A percentile compares a stretch with the other conserved stretches of the same genome.
phyloP scores from a whole-genome alignment of 2,113 vertebrate species.

The Azemiops feae region DNA sequence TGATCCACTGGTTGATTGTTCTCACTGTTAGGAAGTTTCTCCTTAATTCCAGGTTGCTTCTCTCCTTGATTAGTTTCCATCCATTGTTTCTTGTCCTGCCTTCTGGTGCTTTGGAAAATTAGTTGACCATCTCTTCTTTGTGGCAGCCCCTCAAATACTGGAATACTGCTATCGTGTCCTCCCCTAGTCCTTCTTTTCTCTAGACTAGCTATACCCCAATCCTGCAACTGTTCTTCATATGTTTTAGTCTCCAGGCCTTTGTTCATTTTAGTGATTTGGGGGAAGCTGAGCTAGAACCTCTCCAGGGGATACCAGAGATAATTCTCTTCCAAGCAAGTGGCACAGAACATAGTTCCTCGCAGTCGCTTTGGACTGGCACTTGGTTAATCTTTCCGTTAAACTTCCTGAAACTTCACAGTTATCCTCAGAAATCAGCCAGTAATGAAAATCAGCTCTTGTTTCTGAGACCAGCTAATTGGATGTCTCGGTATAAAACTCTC shows the following conservation, averaged over 20 bases:
- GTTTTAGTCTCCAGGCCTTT: not conserved
- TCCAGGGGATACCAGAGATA: not conserved
- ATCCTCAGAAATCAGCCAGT: not conserved
- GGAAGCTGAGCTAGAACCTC: not conserved
- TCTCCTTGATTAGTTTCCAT: not conserved
- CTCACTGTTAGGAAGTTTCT: not conserved
- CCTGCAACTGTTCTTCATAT: not conserved
- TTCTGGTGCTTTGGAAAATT: not conserved
- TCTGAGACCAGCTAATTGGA: not conserved
- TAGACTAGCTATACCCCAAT: not conserved
- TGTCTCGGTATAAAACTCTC: not conserved
- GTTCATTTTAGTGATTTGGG: not conserved
- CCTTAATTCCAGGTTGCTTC: not conserved
- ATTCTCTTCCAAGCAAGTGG: not conserved
- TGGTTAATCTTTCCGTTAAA: not conserved
- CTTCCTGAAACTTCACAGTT: not conserved
- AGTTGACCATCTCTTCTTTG: not conserved
- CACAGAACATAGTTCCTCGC: not conserved
- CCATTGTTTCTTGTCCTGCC: not conserved
- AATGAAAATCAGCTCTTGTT: not conserved
- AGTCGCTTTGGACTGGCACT: not conserved
- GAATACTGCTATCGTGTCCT: not conserved
- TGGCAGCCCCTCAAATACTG: not conserved
- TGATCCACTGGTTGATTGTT: not conserved
- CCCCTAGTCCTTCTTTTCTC: not conserved